These are phyloP conservation scores for Leucopsar rothschildi DNA, from an alignment of 2,113 vertebrate species.

Conservation along the genomic window DNA sequence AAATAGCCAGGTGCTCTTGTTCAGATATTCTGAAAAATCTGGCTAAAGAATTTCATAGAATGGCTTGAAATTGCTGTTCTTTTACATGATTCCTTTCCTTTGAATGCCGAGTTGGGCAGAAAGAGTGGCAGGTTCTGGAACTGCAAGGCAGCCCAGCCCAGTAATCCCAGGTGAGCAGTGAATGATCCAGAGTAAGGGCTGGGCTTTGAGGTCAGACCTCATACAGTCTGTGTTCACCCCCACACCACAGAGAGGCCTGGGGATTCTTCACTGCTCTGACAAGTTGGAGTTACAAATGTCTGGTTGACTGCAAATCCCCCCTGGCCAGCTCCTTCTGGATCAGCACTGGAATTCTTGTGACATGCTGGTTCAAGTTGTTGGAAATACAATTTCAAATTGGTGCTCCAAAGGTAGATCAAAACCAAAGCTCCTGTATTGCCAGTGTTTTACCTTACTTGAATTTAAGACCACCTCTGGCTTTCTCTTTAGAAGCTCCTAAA, in stretches of 20 bases:
- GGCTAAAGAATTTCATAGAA: background rate
- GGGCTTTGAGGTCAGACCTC: background rate
- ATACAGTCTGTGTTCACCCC: fast-evolving
- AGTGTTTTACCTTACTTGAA: background rate
- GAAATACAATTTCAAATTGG: background rate
- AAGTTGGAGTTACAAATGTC: background rate
- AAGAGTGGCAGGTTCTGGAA: background rate
- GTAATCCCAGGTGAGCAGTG: background rate
- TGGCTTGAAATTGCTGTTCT: background rate
- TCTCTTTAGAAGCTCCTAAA: background rate
- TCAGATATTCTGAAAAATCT: background rate
- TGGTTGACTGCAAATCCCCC: background rate
- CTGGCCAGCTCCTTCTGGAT: background rate
- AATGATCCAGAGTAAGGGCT: background rate
- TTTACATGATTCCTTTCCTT: background rate
- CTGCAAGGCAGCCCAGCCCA: background rate
- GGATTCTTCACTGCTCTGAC: background rate
- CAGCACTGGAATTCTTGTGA: background rate
- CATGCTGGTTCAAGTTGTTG: background rate
- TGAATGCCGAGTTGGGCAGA: background rate
- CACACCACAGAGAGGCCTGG: background rate
- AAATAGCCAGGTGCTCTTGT: background rate
- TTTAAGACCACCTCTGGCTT: background rate
- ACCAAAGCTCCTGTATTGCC: background rate
- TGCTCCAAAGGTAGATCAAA: background rate